These are phyloP conservation scores for Drosophila merina DNA, from an alignment of 2,888 invertebrate genomes.

Conservation along the genomic window DNA sequence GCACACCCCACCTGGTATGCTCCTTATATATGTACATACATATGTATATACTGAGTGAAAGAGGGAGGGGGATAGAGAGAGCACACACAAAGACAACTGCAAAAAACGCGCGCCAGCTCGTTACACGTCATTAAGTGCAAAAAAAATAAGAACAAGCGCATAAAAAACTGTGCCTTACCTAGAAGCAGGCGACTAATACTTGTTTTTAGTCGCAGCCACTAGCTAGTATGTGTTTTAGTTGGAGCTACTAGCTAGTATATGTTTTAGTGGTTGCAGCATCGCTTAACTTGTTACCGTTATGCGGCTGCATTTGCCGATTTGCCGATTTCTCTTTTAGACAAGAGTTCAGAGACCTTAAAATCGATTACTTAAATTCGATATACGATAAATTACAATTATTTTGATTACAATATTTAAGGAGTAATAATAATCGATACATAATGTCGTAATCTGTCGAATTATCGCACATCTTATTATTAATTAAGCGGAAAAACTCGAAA, in stretches of 20 bases:
- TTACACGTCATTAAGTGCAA: conserved; percentile 77
- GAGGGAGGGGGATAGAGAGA: conserved; percentile 13
- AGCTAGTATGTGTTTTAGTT: conserved; percentile 17
- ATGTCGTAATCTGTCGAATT: background rate
- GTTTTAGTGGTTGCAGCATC: conserved; percentile 35
- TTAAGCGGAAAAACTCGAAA: conserved; percentile 7
- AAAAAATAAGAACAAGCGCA: conserved; percentile 67
- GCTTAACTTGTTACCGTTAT: conserved; percentile 37
- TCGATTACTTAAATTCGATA: too few species aligned
- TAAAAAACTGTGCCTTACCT: conserved; percentile 54
- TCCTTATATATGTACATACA: conserved; percentile 28
- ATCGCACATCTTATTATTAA: conserved; percentile 12
- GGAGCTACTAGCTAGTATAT: conserved; percentile 12
- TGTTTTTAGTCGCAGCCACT: conserved; percentile 25
- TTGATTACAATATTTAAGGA: too few species aligned
- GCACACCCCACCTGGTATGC: conserved; percentile 30
- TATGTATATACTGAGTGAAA: conserved; percentile 38
- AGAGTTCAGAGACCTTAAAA: conserved; percentile 27
- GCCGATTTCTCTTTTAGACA: conserved; percentile 29
- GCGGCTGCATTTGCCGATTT: conserved; percentile 38
- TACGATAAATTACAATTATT: too few species aligned
- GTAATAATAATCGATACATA: too few species aligned
- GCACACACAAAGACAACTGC: conserved; percentile 21
- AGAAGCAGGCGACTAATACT: conserved; percentile 29
- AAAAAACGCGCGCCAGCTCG: conserved; percentile 65